phyloP scores from a whole-genome alignment of 2,888 invertebrate species.

The Himalopsyche japonica region DNA sequence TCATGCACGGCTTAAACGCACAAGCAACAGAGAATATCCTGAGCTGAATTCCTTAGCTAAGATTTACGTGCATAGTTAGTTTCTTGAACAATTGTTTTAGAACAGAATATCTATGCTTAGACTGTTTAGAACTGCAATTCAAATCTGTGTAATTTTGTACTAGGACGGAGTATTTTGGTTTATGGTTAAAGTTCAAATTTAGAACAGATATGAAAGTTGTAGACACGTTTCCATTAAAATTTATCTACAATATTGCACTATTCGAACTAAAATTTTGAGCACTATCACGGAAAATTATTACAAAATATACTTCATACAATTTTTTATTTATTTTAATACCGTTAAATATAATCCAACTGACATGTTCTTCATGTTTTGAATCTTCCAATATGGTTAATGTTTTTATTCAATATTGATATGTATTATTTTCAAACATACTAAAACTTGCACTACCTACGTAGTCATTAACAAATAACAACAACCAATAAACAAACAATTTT shows the following conservation, averaged over 20 bases:
- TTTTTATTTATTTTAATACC: too few species aligned
- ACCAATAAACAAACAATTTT: too few species aligned
- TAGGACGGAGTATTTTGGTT: background rate
- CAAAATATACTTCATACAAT: too few species aligned
- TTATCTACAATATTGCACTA: background rate
- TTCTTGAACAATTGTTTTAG: constrained; percentile 9
- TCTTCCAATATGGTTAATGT: too few species aligned
- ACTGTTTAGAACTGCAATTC: background rate
- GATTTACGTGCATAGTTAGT: constrained; percentile 24
- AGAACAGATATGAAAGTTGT: background rate
- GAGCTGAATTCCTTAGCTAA: constrained; percentile 16
- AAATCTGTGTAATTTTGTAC: background rate
- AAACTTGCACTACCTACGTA: too few species aligned
- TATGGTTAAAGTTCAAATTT: constrained; percentile 5
- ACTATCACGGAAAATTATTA: too few species aligned
- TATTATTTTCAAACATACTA: too few species aligned
- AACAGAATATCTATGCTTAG: constrained; percentile 6
- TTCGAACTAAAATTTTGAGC: background rate
- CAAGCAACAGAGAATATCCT: constrained; percentile 17
- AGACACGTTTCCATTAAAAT: background rate
- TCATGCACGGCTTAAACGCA: background rate
- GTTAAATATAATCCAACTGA: too few species aligned
- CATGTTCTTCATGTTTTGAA: too few species aligned
- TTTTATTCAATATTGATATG: too few species aligned
- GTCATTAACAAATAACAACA: too few species aligned